A percentile compares a stretch with the other conserved stretches of the same genome.
Conservation (phyloP, 2,113 vertebrate genomes). For the Phaethornis superciliosus region DNA sequence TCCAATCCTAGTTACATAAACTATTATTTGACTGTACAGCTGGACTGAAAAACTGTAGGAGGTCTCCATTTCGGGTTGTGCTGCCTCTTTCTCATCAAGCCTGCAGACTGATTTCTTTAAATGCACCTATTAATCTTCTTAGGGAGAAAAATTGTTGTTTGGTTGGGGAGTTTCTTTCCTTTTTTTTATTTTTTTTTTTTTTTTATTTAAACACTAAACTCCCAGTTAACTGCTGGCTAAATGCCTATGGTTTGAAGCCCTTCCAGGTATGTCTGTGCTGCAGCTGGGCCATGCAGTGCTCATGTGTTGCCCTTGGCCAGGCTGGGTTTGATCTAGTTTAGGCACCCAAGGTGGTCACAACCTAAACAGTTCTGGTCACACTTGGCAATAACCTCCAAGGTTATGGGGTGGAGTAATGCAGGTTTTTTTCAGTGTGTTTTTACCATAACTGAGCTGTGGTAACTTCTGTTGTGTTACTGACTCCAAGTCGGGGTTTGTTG, state of each 20-base stretch:
- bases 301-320: not conserved
- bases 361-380: fast-evolving
- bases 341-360: not conserved
- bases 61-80: slow-evolving; percentile 58
- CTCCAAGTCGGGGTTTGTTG: not conserved
- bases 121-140: slow-evolving; percentile 65
- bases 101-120: slow-evolving; percentile 59
- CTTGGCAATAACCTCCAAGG: not conserved
- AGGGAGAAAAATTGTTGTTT: slow-evolving; percentile 46
- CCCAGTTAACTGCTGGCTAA: not conserved
- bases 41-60: slow-evolving; percentile 52
- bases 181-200: too few relatives aligned
- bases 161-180: not conserved
- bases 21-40: slow-evolving; percentile 55
- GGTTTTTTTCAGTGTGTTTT: not conserved
- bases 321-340: not conserved
- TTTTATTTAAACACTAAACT: not conserved
- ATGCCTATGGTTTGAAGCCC: not conserved
- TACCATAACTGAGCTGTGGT: not conserved
- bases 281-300: fast-evolving
- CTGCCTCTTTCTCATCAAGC: slow-evolving; percentile 62
- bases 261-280: not conserved
- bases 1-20: slow-evolving; percentile 60
- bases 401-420: not conserved
- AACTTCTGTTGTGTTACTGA: not conserved